A percentile compares a stretch with the other conserved stretches of the same genome.
phyloP scores from a whole-genome alignment of 35 echinoderm and acorn worm genomes.

The Chiridota heheva region DNA sequence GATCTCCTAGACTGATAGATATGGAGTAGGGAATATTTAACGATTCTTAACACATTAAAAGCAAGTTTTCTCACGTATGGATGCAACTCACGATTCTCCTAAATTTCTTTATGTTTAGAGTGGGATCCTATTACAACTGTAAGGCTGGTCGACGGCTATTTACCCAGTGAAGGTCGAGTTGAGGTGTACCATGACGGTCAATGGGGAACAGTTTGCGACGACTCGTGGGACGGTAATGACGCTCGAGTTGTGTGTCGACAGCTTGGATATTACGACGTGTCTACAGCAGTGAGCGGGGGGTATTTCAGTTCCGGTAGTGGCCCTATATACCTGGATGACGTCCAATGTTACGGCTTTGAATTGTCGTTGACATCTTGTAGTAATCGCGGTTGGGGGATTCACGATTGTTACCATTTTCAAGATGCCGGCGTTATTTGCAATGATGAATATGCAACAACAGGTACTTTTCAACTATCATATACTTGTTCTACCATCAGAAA shows the following conservation, averaged over 20 bases:
- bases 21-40: too few species aligned
- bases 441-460: not conserved
- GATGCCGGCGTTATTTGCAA: constrained; percentile 36
- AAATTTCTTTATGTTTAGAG: too few species aligned
- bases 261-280: constrained; percentile 23
- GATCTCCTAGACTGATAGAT: too few species aligned
- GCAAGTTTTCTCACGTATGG: too few species aligned
- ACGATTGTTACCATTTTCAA: constrained; percentile 57
- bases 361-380: constrained; percentile 27
- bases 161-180: too few species aligned
- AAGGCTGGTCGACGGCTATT: too few species aligned
- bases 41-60: too few species aligned
- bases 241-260: constrained; percentile 44
- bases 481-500: too few species aligned
- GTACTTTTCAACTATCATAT: too few species aligned
- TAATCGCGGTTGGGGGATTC: constrained; percentile 34
- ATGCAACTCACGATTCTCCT: too few species aligned
- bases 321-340: constrained; percentile 55
- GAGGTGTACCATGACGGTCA: constrained; percentile 34
- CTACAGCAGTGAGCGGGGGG: not conserved
- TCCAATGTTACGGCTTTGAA: constrained; percentile 51
- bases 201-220: constrained; percentile 64
- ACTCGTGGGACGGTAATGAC: constrained; percentile 24
- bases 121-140: too few species aligned
- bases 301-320: constrained; percentile 26